Percentiles rank a stretch among this genome's conserved stretches.
phyloP scores from a whole-genome alignment of 2,888 invertebrate species.

The Tachina grossa region DNA sequence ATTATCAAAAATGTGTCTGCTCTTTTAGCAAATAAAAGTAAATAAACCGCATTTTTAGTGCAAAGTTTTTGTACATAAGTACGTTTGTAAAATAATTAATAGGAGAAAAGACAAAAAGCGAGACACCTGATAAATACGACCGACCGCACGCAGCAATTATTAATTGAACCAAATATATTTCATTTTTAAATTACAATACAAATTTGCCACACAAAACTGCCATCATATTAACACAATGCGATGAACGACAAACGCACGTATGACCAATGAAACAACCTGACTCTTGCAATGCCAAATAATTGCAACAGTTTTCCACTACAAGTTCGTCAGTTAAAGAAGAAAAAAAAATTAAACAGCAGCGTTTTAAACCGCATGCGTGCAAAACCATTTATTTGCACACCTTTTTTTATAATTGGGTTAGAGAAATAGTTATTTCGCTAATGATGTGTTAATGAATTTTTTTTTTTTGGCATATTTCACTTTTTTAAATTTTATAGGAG shows the following conservation, averaged over 20 bases:
- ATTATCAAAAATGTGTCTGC: conserved; percentile 53
- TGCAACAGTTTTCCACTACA: conserved; percentile 58
- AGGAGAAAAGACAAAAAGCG: conserved; percentile 48
- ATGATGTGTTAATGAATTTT: background rate
- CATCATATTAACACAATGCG: conserved; percentile 57
- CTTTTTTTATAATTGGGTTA: conserved; percentile 39
- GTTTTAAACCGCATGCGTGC: conserved; percentile 59
- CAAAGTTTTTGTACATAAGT: conserved; percentile 28
- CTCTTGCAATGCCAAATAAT: conserved; percentile 50
- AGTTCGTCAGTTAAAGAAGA: conserved; percentile 1
- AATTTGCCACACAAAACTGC: conserved; percentile 55
- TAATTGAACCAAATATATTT: conserved; percentile 63
- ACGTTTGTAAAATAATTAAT: background rate
- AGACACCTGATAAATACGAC: conserved; percentile 74
- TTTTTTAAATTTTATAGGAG: too few relatives aligned
- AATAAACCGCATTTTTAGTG: conserved; percentile 53
- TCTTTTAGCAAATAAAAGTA: conserved; percentile 14
- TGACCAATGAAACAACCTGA: conserved; percentile 30
- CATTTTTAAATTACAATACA: conserved; percentile 34
- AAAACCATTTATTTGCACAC: conserved; percentile 66
- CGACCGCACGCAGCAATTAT: conserved; percentile 75
- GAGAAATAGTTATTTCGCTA: conserved; percentile 6
- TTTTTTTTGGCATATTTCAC: too few relatives aligned
- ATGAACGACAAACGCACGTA: background rate
- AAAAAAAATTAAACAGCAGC: conserved; percentile 13